Conservation (phyloP, 2,797 vertebrate species). For the Hippopotamyrus pictus region DNA sequence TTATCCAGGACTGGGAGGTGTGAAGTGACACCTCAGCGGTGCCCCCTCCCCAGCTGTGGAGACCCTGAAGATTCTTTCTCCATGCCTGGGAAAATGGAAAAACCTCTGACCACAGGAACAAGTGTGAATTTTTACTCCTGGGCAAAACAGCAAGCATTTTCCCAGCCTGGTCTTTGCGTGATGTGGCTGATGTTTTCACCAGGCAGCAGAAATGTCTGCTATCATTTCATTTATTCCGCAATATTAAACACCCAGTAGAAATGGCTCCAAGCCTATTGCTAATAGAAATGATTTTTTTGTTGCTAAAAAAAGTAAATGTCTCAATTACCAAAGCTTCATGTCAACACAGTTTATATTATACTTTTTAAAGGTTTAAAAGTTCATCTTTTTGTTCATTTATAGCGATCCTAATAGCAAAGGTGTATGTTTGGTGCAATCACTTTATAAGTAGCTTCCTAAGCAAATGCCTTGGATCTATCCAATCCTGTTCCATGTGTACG, state of each 20-base stretch:
- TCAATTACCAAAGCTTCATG: not conserved
- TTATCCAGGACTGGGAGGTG: conserved; percentile 42
- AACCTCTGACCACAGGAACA: conserved; percentile 57
- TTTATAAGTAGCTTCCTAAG: not conserved
- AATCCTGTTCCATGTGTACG: too few relatives aligned
- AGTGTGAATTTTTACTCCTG: conserved; percentile 66
- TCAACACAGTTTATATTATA: not conserved
- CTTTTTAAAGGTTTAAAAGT: not conserved
- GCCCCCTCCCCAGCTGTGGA: conserved; percentile 18
- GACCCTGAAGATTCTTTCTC: not conserved
- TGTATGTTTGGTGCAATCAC: not conserved
- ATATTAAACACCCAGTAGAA: not conserved
- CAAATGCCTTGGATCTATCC: not conserved
- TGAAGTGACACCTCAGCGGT: conserved; percentile 37
- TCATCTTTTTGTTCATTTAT: not conserved
- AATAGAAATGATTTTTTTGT: not conserved
- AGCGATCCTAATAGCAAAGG: not conserved
- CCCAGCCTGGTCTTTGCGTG: not conserved
- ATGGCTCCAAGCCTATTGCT: not conserved
- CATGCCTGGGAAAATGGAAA: conserved; percentile 71
- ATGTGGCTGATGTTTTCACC: not conserved
- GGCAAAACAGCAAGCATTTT: conserved; percentile 21
- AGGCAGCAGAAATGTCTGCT: not conserved
- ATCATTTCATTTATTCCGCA: not conserved
- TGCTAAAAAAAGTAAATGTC: not conserved